Percentiles rank a stretch among this genome's conserved stretches.
phyloP scores from a whole-genome alignment of 1,140 invertebrate species.

The Sitobion miscanthi region DNA sequence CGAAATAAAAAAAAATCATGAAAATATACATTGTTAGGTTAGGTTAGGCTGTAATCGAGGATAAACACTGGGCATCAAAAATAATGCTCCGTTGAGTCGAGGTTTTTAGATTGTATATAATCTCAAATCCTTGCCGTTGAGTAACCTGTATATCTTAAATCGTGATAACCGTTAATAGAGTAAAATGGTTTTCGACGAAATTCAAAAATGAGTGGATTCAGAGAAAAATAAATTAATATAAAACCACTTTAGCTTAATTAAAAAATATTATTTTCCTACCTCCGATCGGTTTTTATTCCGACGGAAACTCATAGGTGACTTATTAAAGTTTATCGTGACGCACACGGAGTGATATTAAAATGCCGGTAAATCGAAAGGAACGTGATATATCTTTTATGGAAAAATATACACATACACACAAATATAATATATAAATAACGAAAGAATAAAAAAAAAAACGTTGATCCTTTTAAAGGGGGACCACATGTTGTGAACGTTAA shows the following conservation, averaged over 20 bases:
- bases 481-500: conserved; percentile 40
- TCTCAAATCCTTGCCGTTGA: too few relatives aligned
- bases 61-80: too few relatives aligned
- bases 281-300: too few relatives aligned
- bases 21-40: too few relatives aligned
- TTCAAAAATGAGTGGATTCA: background rate
- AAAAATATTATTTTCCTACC: background rate
- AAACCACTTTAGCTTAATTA: background rate
- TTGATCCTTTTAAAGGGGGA: conserved; percentile 17
- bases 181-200: background rate
- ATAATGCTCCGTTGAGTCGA: too few relatives aligned
- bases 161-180: background rate
- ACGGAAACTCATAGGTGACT: background rate
- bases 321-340: background rate
- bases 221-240: background rate
- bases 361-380: background rate
- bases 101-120: too few relatives aligned
- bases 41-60: too few relatives aligned
- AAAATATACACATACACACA: background rate
- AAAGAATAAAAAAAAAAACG: conserved; percentile 17
- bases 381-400: background rate
- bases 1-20: too few relatives aligned
- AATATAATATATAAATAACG: background rate
- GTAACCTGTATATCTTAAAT: too few relatives aligned
- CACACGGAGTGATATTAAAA: background rate